phyloP scores from a whole-genome alignment of 2,888 invertebrate genomes.

The Pachymerium ferrugineum region DNA sequence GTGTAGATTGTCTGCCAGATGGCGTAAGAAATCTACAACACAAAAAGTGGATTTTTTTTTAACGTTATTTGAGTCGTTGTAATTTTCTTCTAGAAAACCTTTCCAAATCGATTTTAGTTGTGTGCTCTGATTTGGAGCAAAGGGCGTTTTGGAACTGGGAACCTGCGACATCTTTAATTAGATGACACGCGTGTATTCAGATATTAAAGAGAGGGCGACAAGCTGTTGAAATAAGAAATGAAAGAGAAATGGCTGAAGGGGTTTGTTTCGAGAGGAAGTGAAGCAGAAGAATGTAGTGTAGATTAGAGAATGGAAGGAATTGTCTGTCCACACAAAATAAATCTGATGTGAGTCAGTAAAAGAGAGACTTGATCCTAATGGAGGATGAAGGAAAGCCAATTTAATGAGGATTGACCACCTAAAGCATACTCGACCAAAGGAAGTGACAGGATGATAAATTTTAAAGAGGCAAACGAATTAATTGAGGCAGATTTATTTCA shows the following conservation, averaged over 20 bases:
- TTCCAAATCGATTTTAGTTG: background rate
- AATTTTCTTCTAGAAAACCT: too few species aligned
- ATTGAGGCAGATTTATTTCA: background rate
- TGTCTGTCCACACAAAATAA: background rate
- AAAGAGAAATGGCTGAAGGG: background rate
- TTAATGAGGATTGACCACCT: background rate
- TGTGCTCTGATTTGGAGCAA: background rate
- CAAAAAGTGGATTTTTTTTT: too few species aligned
- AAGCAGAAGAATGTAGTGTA: background rate
- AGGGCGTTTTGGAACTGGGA: background rate
- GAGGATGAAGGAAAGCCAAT: background rate
- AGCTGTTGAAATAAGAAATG: background rate
- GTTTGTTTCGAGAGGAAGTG: background rate
- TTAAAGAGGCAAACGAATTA: background rate
- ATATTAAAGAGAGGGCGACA: background rate
- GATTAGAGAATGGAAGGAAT: background rate
- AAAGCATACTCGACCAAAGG: background rate
- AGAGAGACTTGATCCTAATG: background rate
- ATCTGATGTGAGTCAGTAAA: background rate
- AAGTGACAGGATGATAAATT: background rate
- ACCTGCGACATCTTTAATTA: conserved; percentile 7
- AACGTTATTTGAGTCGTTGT: too few species aligned
- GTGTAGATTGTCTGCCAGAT: too few species aligned
- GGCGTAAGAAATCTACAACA: too few species aligned
- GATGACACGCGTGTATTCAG: background rate